Percentiles rank a stretch among this genome's conserved stretches.
These are phyloP conservation scores for Nautilus pompilius DNA, from an alignment of 1,140 invertebrate genomes.

Conservation along the genomic window DNA sequence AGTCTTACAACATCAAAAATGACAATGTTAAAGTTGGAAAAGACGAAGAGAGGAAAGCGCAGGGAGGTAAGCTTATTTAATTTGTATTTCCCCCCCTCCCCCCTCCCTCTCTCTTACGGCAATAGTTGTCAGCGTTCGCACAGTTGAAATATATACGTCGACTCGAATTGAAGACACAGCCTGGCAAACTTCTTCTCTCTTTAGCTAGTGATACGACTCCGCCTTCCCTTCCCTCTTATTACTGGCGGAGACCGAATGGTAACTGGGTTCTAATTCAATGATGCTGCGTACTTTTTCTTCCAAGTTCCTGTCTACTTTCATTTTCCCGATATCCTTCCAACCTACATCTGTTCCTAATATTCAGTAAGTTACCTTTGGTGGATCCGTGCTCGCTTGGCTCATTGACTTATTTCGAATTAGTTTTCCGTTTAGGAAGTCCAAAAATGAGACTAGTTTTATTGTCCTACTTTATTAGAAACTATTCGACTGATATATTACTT, in stretches of 20 bases:
- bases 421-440: no score
- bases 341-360: no score
- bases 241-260: background rate
- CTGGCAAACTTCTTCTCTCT: background rate
- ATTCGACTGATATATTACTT: no score
- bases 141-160: background rate
- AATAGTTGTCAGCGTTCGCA: background rate
- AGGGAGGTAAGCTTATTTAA: background rate
- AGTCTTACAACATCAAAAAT: background rate
- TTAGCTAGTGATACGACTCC: background rate
- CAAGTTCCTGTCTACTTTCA: no score
- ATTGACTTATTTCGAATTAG: no score
- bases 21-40: background rate
- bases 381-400: no score
- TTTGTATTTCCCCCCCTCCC: background rate
- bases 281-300: no score
- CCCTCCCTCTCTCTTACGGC: background rate
- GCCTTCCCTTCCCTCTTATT: background rate
- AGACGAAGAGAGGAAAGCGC: background rate
- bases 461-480: no score
- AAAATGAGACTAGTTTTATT: no score
- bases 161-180: background rate
- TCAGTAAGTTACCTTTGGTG: no score
- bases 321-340: no score
- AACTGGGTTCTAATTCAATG: background rate